Conservation (phyloP, 1,140 invertebrate species). For the Thaumetopoea pityocampa region DNA sequence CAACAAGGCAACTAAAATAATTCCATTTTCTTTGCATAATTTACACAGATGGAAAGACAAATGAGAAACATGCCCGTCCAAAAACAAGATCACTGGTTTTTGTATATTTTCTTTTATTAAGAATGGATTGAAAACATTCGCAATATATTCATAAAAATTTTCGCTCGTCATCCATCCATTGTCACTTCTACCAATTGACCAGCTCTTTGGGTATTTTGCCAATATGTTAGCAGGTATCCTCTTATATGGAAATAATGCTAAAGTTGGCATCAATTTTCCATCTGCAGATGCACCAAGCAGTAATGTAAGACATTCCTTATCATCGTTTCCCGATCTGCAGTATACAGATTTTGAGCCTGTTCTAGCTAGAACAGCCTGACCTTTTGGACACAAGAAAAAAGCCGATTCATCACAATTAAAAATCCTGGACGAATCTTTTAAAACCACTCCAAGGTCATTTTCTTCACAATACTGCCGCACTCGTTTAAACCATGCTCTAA, state of each 20-base stretch:
- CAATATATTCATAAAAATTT: conserved; percentile 27
- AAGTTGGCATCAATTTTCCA: conserved; percentile 20
- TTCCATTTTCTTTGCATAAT: conserved; percentile 15
- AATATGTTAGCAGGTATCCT: conserved; percentile 23
- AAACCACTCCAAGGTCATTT: conserved; percentile 21
- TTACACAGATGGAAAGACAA: conserved; percentile 11
- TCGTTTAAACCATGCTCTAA: conserved; percentile 34
- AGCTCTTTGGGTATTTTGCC: conserved; percentile 23
- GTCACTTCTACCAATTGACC: conserved; percentile 26
- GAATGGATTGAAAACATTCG: conserved; percentile 27
- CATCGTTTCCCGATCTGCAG: conserved; percentile 20
- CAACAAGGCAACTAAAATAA: conserved; percentile 11
- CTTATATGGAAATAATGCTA: conserved; percentile 22
- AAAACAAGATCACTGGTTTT: conserved; percentile 16
- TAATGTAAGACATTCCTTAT: conserved; percentile 26
- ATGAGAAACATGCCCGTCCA: conserved; percentile 12
- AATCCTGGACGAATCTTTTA: conserved; percentile 15
- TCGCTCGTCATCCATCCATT: conserved; percentile 29
- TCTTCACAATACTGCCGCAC: conserved; percentile 29
- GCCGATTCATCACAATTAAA: conserved; percentile 18
- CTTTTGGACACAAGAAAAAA: conserved; percentile 25
- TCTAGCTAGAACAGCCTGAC: conserved; percentile 19
- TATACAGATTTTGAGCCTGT: conserved; percentile 27
- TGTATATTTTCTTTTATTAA: conserved; percentile 23
- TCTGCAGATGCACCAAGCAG: conserved; percentile 24